Conservation (phyloP, 2,888 invertebrate species). For the Amphipoea oculea region DNA sequence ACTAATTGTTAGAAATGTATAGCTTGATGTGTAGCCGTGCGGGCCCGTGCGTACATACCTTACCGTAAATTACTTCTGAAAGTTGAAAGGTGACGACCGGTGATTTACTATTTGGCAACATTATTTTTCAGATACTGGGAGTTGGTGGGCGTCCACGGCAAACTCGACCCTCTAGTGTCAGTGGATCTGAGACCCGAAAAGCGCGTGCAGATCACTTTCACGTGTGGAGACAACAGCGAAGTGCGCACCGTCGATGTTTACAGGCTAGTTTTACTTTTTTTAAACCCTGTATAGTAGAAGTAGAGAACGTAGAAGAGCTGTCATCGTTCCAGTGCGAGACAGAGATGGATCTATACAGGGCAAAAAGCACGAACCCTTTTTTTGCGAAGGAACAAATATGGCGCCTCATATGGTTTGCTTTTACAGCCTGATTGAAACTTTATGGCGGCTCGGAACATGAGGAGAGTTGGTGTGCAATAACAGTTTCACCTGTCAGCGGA, state of each 20-base stretch:
- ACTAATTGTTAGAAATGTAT: not conserved
- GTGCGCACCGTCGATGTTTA: conserved; percentile 94
- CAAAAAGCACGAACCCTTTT: not conserved
- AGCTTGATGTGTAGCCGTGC: too few species aligned
- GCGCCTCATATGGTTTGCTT: not conserved
- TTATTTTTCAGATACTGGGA: conserved; percentile 93
- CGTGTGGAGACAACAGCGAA: conserved; percentile 94
- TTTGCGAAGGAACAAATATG: not conserved
- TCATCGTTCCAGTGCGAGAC: not conserved
- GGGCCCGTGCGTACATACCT: not conserved
- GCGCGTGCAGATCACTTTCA: conserved; percentile 95
- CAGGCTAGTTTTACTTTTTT: conserved; percentile 76
- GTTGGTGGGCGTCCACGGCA: conserved; percentile 95
- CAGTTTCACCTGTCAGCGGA: not conserved
- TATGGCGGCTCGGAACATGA: not conserved
- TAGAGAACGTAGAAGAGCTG: not conserved
- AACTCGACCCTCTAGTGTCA: conserved; percentile 96
- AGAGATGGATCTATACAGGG: not conserved
- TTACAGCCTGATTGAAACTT: not conserved
- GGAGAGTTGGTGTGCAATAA: not conserved
- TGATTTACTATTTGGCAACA: not conserved
- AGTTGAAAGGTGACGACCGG: not conserved
- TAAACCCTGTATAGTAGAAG: not conserved
- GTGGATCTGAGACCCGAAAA: conserved; percentile 96
- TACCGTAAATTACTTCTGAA: not conserved